Conservation (phyloP, 2,797 vertebrate genomes). For the Telmatherina bonti region DNA sequence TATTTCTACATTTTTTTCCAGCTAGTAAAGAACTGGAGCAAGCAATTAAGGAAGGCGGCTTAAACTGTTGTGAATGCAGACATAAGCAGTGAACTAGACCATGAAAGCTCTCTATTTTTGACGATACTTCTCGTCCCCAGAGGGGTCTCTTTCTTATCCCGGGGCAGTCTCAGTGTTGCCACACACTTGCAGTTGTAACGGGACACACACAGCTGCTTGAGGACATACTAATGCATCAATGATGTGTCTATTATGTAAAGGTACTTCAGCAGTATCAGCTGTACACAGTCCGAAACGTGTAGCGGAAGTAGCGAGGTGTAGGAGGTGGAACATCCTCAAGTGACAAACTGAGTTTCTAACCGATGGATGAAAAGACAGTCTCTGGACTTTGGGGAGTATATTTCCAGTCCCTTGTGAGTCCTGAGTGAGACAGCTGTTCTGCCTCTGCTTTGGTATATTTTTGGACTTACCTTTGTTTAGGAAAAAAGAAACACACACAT, state of each 20-base stretch:
- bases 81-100: constrained; percentile 79
- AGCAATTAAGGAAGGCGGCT: constrained; percentile 73
- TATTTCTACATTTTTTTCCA: constrained; percentile 39
- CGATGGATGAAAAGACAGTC: not conserved
- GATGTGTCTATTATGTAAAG: constrained; percentile 5
- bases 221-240: constrained; percentile 22
- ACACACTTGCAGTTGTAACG: constrained; percentile 21
- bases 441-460: not conserved
- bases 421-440: not conserved
- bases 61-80: constrained; percentile 74
- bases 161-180: constrained; percentile 44
- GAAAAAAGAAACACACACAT: not conserved
- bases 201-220: constrained; percentile 24
- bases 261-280: not conserved
- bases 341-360: not conserved
- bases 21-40: constrained; percentile 67
- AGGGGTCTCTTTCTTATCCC: constrained; percentile 58
- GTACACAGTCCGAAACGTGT: not conserved
- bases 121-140: constrained; percentile 62
- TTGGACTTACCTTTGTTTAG: not conserved
- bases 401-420: not conserved
- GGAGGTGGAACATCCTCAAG: not conserved
- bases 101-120: constrained; percentile 74
- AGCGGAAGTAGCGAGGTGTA: not conserved
- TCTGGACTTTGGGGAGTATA: not conserved